Conservation (phyloP, 2,888 invertebrate genomes). For the Limenitis camilla region DNA sequence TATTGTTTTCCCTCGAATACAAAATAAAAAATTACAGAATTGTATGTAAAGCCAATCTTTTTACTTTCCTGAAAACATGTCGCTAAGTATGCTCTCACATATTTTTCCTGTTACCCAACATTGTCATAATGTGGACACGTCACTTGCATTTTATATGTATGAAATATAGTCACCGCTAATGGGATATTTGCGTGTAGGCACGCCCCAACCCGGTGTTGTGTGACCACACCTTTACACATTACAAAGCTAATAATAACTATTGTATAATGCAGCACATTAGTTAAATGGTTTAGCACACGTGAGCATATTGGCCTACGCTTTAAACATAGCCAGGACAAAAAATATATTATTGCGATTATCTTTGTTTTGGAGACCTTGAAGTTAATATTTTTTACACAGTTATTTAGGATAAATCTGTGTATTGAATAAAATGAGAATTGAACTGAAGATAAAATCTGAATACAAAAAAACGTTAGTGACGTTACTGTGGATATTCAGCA, state of each 20-base stretch:
- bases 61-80: constrained; percentile 33
- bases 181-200: constrained; percentile 60
- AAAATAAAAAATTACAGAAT: constrained; percentile 11
- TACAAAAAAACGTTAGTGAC: too few species aligned
- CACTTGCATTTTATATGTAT: constrained; percentile 59
- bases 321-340: too few species aligned
- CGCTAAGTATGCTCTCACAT: constrained; percentile 44
- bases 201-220: constrained; percentile 43
- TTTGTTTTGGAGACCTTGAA: too few species aligned
- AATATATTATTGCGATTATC: too few species aligned
- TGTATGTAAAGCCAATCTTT: constrained; percentile 27
- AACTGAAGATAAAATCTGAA: too few species aligned
- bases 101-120: constrained; percentile 47
- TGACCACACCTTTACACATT: constrained; percentile 39
- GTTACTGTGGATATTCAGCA: too few species aligned
- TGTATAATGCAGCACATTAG: neutral
- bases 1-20: neutral
- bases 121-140: constrained; percentile 57
- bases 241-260: constrained; percentile 5
- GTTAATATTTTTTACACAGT: too few species aligned
- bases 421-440: too few species aligned
- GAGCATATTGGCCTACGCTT: too few species aligned
- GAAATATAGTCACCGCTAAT: constrained; percentile 61
- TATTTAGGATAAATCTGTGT: too few species aligned
- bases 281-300: neutral